A percentile compares a stretch with the other conserved stretches of the same genome.
phyloP scores from a whole-genome alignment of 2,888 invertebrate species.

The Orchestes rusci region DNA sequence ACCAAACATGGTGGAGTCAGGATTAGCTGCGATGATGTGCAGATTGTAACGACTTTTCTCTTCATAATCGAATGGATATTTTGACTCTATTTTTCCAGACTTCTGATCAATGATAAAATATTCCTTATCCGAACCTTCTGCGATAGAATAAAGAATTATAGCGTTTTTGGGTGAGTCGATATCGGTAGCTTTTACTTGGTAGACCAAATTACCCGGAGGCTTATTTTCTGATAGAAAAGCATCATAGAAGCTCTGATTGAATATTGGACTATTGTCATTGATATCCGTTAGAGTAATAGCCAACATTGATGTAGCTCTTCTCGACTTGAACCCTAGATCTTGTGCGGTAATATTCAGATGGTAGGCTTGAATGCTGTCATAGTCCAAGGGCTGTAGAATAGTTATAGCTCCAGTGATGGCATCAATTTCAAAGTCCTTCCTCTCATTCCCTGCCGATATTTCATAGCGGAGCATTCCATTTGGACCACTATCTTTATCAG shows the following conservation, averaged over 20 bases:
- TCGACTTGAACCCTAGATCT: slow-evolving; percentile 77
- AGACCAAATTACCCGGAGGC: slow-evolving; percentile 66
- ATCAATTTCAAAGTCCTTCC: slow-evolving; percentile 74
- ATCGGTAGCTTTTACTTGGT: slow-evolving; percentile 69
- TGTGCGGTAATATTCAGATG: slow-evolving; percentile 79
- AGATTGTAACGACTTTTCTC: slow-evolving; percentile 67
- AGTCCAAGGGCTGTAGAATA: slow-evolving; percentile 76
- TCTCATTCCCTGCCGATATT: slow-evolving; percentile 77
- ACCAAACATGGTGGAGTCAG: slow-evolving; percentile 74
- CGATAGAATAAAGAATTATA: slow-evolving; percentile 73
- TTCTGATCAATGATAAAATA: slow-evolving; percentile 70
- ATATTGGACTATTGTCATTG: slow-evolving; percentile 86
- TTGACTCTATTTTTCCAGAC: slow-evolving; percentile 69
- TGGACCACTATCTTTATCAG: slow-evolving; percentile 79
- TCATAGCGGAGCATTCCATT: slow-evolving; percentile 83
- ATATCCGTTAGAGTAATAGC: slow-evolving; percentile 86
- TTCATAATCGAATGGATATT: slow-evolving; percentile 80
- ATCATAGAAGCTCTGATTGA: slow-evolving; percentile 69
- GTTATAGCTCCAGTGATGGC: slow-evolving; percentile 70
- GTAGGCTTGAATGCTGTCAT: slow-evolving; percentile 78
- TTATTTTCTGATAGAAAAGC: slow-evolving; percentile 80
- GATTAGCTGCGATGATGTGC: slow-evolving; percentile 78
- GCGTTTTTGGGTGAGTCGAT: slow-evolving; percentile 84
- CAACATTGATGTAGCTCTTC: slow-evolving; percentile 69
- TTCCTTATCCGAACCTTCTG: slow-evolving; percentile 66